Percentiles rank a stretch among this genome's conserved stretches.
Evolutionary conservation across 2,113 vertebrate genomes (phyloP).

Genomic region (Microcebus ravelobensis): DNA sequence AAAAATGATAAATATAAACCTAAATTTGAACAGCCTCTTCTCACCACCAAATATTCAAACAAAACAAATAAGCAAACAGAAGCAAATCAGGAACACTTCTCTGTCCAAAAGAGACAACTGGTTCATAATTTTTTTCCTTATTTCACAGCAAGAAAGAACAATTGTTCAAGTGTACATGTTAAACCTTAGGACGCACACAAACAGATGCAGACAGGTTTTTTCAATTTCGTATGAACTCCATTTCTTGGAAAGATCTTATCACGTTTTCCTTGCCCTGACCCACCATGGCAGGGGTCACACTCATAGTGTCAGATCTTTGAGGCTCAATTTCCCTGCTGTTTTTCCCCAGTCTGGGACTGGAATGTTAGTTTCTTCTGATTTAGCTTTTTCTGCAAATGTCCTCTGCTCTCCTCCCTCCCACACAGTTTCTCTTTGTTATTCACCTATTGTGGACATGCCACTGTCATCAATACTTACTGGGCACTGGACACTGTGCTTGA

Average conservation of each 20-base stretch:
- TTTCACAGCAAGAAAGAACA: not conserved
- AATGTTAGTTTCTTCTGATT: not conserved
- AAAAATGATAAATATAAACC: not conserved
- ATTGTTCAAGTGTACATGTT: not conserved
- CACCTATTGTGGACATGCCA: too few relatives aligned
- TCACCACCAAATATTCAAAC: not conserved
- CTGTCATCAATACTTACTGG: not conserved
- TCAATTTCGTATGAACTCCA: not conserved
- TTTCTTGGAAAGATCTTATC: not conserved
- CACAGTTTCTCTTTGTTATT: too few relatives aligned
- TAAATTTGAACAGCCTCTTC: not conserved
- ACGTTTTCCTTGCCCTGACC: not conserved
- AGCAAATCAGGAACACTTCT: not conserved
- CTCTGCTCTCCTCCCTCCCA: too few relatives aligned
- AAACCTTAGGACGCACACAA: not conserved
- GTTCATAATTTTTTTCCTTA: not conserved
- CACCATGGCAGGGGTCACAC: not conserved
- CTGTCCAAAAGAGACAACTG: not conserved
- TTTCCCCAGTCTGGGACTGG: not conserved
- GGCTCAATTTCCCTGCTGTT: not conserved
- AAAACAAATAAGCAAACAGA: not conserved
- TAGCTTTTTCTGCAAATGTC: not conserved
- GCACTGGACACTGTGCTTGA: not conserved
- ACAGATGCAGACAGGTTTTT: not conserved
- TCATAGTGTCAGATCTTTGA: not conserved